Percentiles rank a stretch among this genome's conserved stretches.
Evolutionary conservation across 2,888 invertebrate species (phyloP).

Genomic region (Phyllotreta striolata): DNA sequence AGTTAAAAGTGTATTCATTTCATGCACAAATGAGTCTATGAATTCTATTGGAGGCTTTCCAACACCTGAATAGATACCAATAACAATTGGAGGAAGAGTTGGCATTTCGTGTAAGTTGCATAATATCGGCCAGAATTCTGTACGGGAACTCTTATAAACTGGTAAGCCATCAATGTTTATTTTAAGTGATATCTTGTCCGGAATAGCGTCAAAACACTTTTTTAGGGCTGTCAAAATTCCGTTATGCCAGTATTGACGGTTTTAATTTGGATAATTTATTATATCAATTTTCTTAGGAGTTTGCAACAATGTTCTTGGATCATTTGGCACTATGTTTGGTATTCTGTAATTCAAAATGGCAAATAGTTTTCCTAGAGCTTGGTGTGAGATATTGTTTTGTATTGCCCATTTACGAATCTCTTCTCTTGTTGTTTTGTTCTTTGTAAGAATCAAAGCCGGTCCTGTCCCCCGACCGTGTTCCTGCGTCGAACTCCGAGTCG

Average conservation of each 20-base stretch:
- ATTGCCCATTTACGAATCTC: too few relatives aligned
- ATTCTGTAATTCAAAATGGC: too few relatives aligned
- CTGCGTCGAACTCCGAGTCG: too few relatives aligned
- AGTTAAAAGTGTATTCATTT: conserved; percentile 16
- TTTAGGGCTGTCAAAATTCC: not conserved
- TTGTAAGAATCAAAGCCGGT: too few relatives aligned
- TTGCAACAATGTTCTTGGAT: conserved; percentile 9
- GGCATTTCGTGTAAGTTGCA: conserved; percentile 26
- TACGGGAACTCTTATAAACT: conserved; percentile 25
- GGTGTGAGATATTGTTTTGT: too few relatives aligned
- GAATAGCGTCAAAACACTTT: not conserved
- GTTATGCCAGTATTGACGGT: conserved; percentile 1
- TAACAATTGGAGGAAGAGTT: conserved; percentile 16
- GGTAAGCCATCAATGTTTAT: conserved; percentile 28
- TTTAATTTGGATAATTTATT: not conserved
- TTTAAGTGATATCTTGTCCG: not conserved
- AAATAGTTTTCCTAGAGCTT: too few relatives aligned
- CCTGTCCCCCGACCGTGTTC: too few relatives aligned
- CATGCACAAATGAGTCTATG: conserved; percentile 34
- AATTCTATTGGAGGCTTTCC: conserved; percentile 20
- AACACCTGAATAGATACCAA: conserved; percentile 27
- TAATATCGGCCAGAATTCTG: conserved; percentile 31
- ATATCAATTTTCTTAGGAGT: not conserved
- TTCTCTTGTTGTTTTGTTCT: too few relatives aligned
- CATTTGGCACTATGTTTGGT: not conserved